Conservation (phyloP, 2,113 vertebrate species). For the Pithys albifrons region DNA sequence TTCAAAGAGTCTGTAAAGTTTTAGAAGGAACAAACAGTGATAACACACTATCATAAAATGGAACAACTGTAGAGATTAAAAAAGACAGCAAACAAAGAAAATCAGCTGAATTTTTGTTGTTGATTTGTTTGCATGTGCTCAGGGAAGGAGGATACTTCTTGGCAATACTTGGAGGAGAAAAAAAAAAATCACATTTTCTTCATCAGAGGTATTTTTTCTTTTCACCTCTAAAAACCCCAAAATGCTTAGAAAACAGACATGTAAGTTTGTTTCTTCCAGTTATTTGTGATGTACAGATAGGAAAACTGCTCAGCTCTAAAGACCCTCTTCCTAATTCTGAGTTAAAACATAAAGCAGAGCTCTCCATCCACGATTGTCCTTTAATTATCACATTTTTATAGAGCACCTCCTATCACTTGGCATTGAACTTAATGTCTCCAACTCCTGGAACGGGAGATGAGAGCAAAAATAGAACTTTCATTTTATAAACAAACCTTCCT, state of each 20-base stretch:
- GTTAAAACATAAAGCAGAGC: background rate
- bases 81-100: background rate
- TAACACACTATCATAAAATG: background rate
- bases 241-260: background rate
- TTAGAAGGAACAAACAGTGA: background rate
- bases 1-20: conserved; percentile 15
- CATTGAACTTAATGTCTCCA: background rate
- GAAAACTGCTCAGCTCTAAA: background rate
- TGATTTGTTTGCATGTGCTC: background rate
- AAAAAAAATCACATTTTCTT: background rate
- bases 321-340: background rate
- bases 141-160: background rate
- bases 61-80: background rate
- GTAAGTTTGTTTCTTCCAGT: background rate
- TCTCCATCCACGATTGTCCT: background rate
- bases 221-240: background rate
- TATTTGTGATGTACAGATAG: background rate
- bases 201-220: background rate
- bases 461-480: background rate
- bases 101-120: background rate
- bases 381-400: background rate
- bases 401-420: background rate
- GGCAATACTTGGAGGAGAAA: background rate
- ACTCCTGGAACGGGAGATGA: background rate
- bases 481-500: background rate